Evolutionary conservation across 2,113 vertebrate species (phyloP), one percentile per base, ranked within the genome.

Genomic region (Myiopsitta monachus): DNA sequence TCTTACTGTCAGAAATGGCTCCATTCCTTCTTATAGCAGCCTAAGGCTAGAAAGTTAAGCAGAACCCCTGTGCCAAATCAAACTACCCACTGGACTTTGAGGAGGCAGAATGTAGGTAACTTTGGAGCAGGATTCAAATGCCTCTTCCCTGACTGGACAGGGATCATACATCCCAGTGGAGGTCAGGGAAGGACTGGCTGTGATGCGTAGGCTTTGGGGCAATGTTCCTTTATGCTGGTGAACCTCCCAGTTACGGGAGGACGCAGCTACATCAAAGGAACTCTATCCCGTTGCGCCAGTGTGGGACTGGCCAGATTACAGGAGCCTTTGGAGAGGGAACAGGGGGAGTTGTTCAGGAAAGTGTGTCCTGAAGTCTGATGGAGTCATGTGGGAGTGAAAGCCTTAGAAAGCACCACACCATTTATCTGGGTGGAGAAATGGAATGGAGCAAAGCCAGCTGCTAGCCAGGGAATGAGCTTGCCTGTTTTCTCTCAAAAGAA

Each of bases 321-420:
- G 38, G 30, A 47, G 49, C n/a, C 17, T 74, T 63, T 52, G 61
- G 62, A 75, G 73, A 64, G 18, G 72, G 70, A 83, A 21, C 10
- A 54, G 47, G 7, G 23, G 59, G n/a, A 49, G 18, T 9, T 82
- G 14, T 28, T 74, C 11, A 64, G 39, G 33, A 81, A 90, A 55
- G 3, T 38, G 24, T 31, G 33, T 86, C 36, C 36, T 39, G 30
- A 1, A 11, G 38, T 85, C 59, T 5, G 10, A 1, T 0, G 1
- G 28, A 39, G 43, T 41, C 55, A 26, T 5, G 17, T 28, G 16
- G 49, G 47, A 90, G 10, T 17, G 30, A 78, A 87, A 72, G 33
- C 44, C 43, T 70, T 57, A 70, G 10, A 64, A 80, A 67, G 21
- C 64, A 83, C 8, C 5, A 3, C 18, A 27, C 27, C 17, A 11